Percentiles rank a stretch among this genome's conserved stretches.
phyloP scores from a whole-genome alignment of 2,113 vertebrate species.

The Hippocampus barbouri region DNA sequence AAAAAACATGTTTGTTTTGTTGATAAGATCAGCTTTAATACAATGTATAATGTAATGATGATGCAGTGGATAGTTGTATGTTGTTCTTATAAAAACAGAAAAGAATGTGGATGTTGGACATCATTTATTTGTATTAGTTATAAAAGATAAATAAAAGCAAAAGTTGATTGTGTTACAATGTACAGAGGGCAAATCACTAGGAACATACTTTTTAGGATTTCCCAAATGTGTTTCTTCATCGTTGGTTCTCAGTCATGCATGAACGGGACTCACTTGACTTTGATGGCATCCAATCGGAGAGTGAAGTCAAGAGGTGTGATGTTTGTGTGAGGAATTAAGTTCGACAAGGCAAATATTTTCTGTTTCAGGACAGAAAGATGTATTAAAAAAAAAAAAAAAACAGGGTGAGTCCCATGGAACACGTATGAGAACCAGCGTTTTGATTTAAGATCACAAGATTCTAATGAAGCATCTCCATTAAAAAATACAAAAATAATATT shows the following conservation, averaged over 20 bases:
- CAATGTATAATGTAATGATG: no score
- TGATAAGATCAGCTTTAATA: no score
- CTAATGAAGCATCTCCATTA: conserved; percentile 73
- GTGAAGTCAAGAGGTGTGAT: background rate
- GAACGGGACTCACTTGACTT: conserved; percentile 49
- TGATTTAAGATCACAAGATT: conserved; percentile 65
- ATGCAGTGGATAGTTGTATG: no score
- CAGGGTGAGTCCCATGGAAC: conserved; percentile 53
- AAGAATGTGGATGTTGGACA: conserved; percentile 60
- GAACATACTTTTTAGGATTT: conserved; percentile 56
- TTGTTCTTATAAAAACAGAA: background rate
- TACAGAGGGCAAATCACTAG: conserved; percentile 72
- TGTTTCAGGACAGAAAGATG: conserved; percentile 25
- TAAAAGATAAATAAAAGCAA: conserved; percentile 80
- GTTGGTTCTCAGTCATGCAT: conserved; percentile 54
- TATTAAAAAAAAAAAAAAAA: conserved; percentile 5
- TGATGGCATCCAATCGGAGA: conserved; percentile 18
- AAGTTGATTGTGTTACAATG: conserved; percentile 73
- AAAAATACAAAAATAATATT: conserved; percentile 80
- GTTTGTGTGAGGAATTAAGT: conserved; percentile 12
- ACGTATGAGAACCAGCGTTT: conserved; percentile 61
- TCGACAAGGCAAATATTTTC: conserved; percentile 4
- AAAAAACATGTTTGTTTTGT: no score
- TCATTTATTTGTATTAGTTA: conserved; percentile 79
- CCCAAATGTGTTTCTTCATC: conserved; percentile 47